A percentile compares a stretch with the other conserved stretches of the same genome.
phyloP scores from a whole-genome alignment of 2,888 invertebrate species.

The Aproaerema taeniolella region DNA sequence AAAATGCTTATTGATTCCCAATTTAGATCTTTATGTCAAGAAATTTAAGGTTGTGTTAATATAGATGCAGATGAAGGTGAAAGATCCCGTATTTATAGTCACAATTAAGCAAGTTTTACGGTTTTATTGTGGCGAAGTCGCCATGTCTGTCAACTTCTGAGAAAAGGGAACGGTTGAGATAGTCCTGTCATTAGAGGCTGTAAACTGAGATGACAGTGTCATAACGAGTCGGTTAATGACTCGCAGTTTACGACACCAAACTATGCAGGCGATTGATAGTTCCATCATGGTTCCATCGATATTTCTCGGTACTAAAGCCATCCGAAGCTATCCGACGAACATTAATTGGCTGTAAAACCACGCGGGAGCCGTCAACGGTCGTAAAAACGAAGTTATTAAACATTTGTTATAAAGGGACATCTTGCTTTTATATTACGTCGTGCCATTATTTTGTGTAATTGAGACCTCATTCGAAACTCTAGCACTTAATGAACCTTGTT shows the following conservation, averaged over 20 bases:
- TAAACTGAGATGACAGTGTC: slow-evolving; percentile 63
- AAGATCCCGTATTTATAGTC: slow-evolving; percentile 44
- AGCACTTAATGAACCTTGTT: too few relatives aligned
- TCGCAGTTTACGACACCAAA: slow-evolving; percentile 40
- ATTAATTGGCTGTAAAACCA: not conserved
- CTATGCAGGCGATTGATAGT: slow-evolving; percentile 19
- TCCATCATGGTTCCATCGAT: not conserved
- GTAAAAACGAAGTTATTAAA: not conserved
- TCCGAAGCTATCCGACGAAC: not conserved
- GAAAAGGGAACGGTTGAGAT: slow-evolving; percentile 39
- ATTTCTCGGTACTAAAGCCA: not conserved
- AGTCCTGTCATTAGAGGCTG: slow-evolving; percentile 61
- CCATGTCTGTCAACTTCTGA: slow-evolving; percentile 65
- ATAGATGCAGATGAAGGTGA: too few relatives aligned
- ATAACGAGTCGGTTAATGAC: slow-evolving; percentile 61
- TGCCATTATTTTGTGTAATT: too few relatives aligned
- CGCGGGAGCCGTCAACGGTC: not conserved
- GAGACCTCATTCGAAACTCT: too few relatives aligned
- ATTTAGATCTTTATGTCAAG: too few relatives aligned
- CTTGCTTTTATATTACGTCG: too few relatives aligned
- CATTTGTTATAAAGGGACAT: too few relatives aligned
- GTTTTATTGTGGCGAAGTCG: slow-evolving; percentile 52
- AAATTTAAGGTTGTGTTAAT: too few relatives aligned
- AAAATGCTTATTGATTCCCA: too few relatives aligned
- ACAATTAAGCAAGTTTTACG: slow-evolving; percentile 66